A percentile compares a stretch with the other conserved stretches of the same genome.
These are phyloP conservation scores for Cotesia glomerata DNA, from an alignment of 1,140 invertebrate species.

Conservation along the genomic window DNA sequence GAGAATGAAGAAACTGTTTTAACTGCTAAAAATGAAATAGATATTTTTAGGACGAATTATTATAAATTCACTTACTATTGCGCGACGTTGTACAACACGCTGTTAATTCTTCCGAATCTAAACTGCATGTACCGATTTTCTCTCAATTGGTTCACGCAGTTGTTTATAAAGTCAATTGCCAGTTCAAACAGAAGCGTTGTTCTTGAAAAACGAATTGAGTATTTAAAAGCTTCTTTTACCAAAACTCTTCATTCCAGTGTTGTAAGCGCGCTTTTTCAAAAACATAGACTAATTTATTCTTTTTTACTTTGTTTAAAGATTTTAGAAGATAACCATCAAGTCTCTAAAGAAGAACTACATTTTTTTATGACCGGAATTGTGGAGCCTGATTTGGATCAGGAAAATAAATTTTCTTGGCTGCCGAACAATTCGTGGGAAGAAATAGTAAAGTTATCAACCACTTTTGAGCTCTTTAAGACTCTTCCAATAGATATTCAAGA, in stretches of 20 bases:
- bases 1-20: constrained; percentile 66
- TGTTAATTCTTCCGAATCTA: constrained; percentile 70
- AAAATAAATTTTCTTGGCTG: constrained; percentile 52
- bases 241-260: constrained; percentile 71
- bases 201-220: constrained; percentile 64
- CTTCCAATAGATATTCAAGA: not conserved
- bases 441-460: not conserved
- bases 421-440: constrained; percentile 27
- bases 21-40: constrained; percentile 58
- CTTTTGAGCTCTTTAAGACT: not conserved
- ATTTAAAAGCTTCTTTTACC: constrained; percentile 69
- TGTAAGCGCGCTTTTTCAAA: constrained; percentile 73
- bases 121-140: constrained; percentile 80
- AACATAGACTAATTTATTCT: constrained; percentile 74
- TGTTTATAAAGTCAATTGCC: constrained; percentile 71
- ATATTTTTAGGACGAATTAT: constrained; percentile 68
- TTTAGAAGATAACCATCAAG: constrained; percentile 58
- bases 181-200: constrained; percentile 67
- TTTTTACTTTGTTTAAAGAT: constrained; percentile 68
- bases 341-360: constrained; percentile 67
- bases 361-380: constrained; percentile 67
- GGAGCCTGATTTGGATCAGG: not conserved
- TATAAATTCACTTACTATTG: constrained; percentile 70
- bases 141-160: constrained; percentile 72
- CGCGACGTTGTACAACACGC: constrained; percentile 71